A percentile compares a stretch with the other conserved stretches of the same genome.
Conservation (phyloP, 2,888 invertebrate species). For the Clusia tigrina region DNA sequence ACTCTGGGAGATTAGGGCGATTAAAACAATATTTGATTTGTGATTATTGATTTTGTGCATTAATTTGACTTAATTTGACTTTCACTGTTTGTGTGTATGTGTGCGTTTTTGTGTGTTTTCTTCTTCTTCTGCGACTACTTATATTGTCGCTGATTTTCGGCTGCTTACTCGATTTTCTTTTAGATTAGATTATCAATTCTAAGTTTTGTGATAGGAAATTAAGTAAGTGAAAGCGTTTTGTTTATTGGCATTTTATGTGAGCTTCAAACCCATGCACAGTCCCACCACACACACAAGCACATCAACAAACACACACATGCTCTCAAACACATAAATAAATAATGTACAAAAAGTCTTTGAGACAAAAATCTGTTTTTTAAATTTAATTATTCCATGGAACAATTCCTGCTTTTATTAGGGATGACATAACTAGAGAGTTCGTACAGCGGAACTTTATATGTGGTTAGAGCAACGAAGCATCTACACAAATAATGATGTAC, state of each 20-base stretch:
- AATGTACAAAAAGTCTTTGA: too few relatives aligned
- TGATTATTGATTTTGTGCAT: slow-evolving; percentile 5
- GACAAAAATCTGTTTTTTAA: too few relatives aligned
- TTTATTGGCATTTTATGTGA: not conserved
- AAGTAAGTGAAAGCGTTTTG: slow-evolving; percentile 6
- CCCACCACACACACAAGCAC: not conserved
- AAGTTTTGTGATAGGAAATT: not conserved
- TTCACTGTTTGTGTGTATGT: slow-evolving; percentile 1
- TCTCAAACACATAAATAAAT: too few relatives aligned
- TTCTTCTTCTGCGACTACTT: not conserved
- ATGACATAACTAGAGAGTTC: too few relatives aligned
- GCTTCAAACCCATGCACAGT: too few relatives aligned
- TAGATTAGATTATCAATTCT: slow-evolving; percentile 4
- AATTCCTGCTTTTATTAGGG: too few relatives aligned
- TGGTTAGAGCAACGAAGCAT: too few relatives aligned
- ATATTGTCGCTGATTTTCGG: not conserved
- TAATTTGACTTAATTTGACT: slow-evolving; percentile 2
- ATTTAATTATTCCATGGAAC: too few relatives aligned
- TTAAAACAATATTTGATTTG: slow-evolving; percentile 7
- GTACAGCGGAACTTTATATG: too few relatives aligned
- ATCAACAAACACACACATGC: too few relatives aligned
- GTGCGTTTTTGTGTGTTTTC: not conserved
- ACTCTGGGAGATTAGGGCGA: not conserved
- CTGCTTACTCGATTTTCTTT: too few relatives aligned
- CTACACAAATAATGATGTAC: too few relatives aligned